Conservation (phyloP, 2,113 vertebrate genomes). For the Lagopus muta region DNA sequence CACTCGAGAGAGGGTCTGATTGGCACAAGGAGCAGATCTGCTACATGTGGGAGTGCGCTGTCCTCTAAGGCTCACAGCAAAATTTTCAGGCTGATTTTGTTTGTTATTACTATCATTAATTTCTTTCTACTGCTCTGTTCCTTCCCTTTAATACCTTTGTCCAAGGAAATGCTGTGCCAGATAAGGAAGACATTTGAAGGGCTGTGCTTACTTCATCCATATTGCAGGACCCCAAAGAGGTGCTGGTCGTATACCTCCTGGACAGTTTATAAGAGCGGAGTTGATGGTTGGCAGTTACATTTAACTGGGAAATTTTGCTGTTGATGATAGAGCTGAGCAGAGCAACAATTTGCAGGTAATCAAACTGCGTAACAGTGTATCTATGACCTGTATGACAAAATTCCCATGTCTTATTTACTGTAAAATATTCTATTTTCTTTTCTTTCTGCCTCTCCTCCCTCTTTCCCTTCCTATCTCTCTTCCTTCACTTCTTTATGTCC, state of each 20-base stretch:
- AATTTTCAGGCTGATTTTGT: background rate
- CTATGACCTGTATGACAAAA: background rate
- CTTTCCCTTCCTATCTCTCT: rapidly evolving
- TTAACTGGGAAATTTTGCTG: background rate
- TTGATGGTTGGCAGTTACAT: background rate
- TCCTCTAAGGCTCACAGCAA: background rate
- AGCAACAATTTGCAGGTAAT: background rate
- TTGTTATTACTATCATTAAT: background rate
- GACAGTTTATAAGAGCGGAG: background rate
- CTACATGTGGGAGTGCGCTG: background rate
- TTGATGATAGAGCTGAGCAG: background rate
- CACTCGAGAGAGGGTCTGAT: background rate
- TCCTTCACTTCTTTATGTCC: rapidly evolving
- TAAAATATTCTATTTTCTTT: background rate
- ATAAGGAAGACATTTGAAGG: background rate
- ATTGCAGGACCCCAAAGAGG: background rate
- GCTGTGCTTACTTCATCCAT: background rate
- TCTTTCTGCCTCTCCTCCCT: too few relatives aligned
- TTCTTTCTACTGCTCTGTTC: background rate
- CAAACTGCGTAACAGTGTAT: background rate
- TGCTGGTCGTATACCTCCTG: background rate
- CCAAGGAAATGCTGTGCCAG: background rate
- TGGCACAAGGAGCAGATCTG: constrained; percentile 15
- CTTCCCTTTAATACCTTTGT: background rate
- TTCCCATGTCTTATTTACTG: background rate